Evolutionary conservation across 2,888 invertebrate genomes (phyloP).

Genomic region (Limnephilus marmoratus): DNA sequence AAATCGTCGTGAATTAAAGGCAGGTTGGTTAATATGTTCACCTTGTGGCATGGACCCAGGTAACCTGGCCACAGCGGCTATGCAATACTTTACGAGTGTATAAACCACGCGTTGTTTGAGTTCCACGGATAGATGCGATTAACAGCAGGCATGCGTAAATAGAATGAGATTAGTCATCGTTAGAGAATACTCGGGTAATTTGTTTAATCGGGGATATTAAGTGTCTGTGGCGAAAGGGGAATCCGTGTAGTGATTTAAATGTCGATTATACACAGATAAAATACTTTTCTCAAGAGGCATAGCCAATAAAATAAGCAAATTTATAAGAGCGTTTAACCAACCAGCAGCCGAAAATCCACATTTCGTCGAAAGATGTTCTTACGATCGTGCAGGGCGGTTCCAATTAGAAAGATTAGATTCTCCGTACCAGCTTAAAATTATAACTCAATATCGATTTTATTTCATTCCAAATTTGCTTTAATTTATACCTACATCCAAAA

Average conservation of each 20-base stretch:
- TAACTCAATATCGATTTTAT: too few relatives aligned
- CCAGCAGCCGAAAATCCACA: too few relatives aligned
- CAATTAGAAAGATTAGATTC: too few relatives aligned
- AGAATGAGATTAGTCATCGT: slow-evolving; percentile 33
- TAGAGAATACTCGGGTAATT: slow-evolving; percentile 33
- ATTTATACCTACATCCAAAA: too few relatives aligned
- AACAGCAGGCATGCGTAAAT: slow-evolving; percentile 19
- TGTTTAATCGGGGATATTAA: neutral
- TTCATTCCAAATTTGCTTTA: too few relatives aligned
- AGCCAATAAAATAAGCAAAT: too few relatives aligned
- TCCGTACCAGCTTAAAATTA: too few relatives aligned
- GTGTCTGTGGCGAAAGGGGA: neutral
- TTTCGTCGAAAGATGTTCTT: too few relatives aligned
- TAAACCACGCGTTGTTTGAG: neutral
- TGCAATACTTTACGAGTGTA: neutral
- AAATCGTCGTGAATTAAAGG: neutral
- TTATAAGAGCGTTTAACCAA: too few relatives aligned
- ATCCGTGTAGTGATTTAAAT: neutral
- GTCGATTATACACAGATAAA: neutral
- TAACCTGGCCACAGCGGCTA: neutral
- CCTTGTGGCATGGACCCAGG: neutral
- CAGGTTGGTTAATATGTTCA: neutral
- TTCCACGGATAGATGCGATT: neutral
- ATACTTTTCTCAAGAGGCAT: neutral
- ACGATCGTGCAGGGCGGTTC: too few relatives aligned